Evolutionary conservation across 2,888 invertebrate species (phyloP).

Genomic region (Eupithecia inturbata): DNA sequence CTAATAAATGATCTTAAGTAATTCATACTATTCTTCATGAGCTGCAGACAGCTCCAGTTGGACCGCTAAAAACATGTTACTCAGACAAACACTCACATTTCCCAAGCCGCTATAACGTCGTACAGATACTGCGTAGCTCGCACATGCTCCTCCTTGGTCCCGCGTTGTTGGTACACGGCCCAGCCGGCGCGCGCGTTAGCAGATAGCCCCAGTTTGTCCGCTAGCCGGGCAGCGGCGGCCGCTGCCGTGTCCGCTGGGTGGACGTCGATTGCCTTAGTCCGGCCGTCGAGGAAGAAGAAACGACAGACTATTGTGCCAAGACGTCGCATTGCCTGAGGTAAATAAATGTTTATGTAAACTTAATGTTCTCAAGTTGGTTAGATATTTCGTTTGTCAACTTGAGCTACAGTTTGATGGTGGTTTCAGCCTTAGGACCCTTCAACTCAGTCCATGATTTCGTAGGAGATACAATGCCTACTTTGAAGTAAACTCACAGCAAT

Average conservation of each 20-base stretch:
- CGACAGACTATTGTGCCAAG: slow-evolving; percentile 96
- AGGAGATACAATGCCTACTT: neutral
- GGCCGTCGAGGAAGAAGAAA: slow-evolving; percentile 97
- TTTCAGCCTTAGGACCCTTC: neutral
- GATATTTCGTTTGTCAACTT: neutral
- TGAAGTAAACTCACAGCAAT: slow-evolving; percentile 88
- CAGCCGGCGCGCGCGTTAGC: slow-evolving; percentile 92
- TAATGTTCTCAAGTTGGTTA: neutral
- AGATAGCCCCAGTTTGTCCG: slow-evolving; percentile 93
- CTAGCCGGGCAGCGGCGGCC: slow-evolving; percentile 94
- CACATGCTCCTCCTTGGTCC: slow-evolving; percentile 95
- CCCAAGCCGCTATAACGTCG: slow-evolving; percentile 97
- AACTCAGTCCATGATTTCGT: neutral
- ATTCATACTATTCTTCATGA: neutral
- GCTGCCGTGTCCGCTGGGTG: slow-evolving; percentile 97
- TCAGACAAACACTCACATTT: slow-evolving; percentile 85
- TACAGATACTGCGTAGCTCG: slow-evolving; percentile 95
- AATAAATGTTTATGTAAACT: neutral
- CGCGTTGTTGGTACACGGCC: slow-evolving; percentile 96
- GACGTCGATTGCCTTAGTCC: slow-evolving; percentile 97
- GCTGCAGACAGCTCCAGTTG: neutral
- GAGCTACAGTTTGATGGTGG: neutral
- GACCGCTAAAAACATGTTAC: neutral
- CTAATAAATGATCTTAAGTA: neutral
- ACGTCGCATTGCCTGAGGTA: slow-evolving; percentile 91